Base-by-base conservation (phyloP, 2,888 invertebrate genomes). In the Xanthorhoe spadicearia region DNA sequence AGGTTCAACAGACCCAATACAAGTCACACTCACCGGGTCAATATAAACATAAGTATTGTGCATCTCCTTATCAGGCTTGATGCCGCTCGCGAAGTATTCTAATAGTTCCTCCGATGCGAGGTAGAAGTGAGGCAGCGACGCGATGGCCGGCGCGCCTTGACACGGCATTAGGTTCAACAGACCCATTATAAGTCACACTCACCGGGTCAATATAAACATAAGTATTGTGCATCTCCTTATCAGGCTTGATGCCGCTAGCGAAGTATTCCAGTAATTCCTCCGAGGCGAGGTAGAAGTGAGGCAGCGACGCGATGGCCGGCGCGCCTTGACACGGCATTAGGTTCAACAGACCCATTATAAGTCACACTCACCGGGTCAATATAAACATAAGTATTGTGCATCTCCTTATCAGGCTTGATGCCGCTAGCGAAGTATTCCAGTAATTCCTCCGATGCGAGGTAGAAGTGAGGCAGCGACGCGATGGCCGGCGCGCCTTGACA, bases 51-150 rank as follows among this genome's bases (percentile, higher is more conserved):
- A 94, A 9, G 94, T 95, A 53, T 93, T 93, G 73, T 96, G 96
- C 46, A 90, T 87, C 59, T 91, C 87, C 68, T 86, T 86, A 10
- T 92, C 83, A 0, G 95, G 95, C 0, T 81, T 78, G 46, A 95
- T 71, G 6, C 95, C 95, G 9, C 74, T 81, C 0, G 78, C 85
- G 67, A 94, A 94, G 79, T 87, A 94, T 0, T 91, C 87, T 5
- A 92, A 76, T 8, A 95, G 82, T 53, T 90, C 88, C 6, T 93
- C 91, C 10, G 94, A 94, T 0, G 84, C 95, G 17, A 95, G 86
- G 79, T 94, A 94, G 86, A 94, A 95, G 84, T 96, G 96, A 0
- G 96, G 96, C 67, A 95, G 90, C 0, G 96, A 95, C 15, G 94
- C 89, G 46, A 95, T 89, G 19, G 95, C 92, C 0, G 96, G 95